Evolutionary conservation across 2,797 vertebrate species (phyloP), one percentile per base, ranked within the genome.

Genomic region (Poeciliopsis paucimaculata): DNA sequence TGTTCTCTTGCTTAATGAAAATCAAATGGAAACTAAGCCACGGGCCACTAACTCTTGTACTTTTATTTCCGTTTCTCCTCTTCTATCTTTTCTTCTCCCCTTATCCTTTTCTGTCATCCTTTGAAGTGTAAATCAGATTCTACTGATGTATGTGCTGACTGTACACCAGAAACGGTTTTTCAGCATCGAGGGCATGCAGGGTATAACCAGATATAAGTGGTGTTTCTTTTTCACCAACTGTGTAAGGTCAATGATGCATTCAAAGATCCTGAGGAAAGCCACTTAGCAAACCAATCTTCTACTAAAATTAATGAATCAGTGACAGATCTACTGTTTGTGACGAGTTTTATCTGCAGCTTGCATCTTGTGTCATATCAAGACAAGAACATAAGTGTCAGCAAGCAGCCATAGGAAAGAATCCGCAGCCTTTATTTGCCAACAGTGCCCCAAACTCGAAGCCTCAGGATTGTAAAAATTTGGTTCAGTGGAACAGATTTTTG

Each of bases 41-140:
- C 74, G 72, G 91, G 87, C 82, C 77, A 86, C 79, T 80, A 77
- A 28, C 39, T 77, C 66, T 51, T 78, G 1, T 49, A 79, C 70
- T 75, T 41, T 81, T 36, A 73, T 47, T 74, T 53, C 73, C 15
- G 43, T 62, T 72, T n/a, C 46, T 68, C 55, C 71, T 60, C 64
- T 68, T 36, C 60, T 15, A 11, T 73, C 80, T 72, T 57, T 78
- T 72, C 76, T 76, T 49, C 41, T 23, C 31, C 47, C 80, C 62
- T 53, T 20, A 74, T 77, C 73, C 72, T 31, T 80, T 72, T 86
- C 77, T 72, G 73, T 28, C 60, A 71, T 73, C 77, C 92, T 95
- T 95, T 95, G 95, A 95, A 94, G 93, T 95, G 93, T 85, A 93
- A 95, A 95, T 94, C 91, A 92, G 89, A 94, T 94, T 88, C 82